Evolutionary conservation across 2,888 invertebrate genomes (phyloP).

Genomic region (Lasius fuliginosus): DNA sequence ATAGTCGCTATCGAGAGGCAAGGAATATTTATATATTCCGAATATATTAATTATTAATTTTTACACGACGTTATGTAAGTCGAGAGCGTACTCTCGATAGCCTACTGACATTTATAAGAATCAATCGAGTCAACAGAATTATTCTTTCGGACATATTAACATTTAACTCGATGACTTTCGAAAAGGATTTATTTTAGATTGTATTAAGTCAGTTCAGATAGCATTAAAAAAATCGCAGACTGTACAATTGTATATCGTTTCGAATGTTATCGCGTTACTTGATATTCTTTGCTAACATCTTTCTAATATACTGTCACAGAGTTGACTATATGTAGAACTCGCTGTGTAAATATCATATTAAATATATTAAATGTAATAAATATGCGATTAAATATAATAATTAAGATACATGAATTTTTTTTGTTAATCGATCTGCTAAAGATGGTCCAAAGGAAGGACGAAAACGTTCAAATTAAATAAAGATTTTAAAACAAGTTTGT

Average conservation of each 20-base stretch:
- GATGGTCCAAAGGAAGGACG: no score
- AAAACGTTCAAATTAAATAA: no score
- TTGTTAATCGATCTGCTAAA: no score
- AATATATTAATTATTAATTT: slow-evolving; percentile 26
- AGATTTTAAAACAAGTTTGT: no score
- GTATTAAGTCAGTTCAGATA: not conserved
- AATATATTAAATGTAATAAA: not conserved
- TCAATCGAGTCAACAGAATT: slow-evolving; percentile 28
- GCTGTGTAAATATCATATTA: not conserved
- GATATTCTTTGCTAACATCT: slow-evolving; percentile 1
- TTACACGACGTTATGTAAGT: slow-evolving; percentile 23
- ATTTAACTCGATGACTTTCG: not conserved
- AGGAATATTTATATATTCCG: not conserved
- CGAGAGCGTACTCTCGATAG: slow-evolving; percentile 25
- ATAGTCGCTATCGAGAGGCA: not conserved
- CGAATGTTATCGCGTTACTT: not conserved
- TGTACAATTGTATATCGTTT: not conserved
- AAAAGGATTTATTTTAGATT: not conserved
- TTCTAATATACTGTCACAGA: not conserved
- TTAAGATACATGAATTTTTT: no score
- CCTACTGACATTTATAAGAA: slow-evolving; percentile 63
- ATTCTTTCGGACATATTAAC: slow-evolving; percentile 21
- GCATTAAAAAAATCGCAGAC: not conserved
- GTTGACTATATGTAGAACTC: not conserved
- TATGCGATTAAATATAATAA: no score